A percentile compares a stretch with the other conserved stretches of the same genome.
Evolutionary conservation across 2,797 vertebrate species (phyloP).

Genomic region (Kryptolebias ocellatus): DNA sequence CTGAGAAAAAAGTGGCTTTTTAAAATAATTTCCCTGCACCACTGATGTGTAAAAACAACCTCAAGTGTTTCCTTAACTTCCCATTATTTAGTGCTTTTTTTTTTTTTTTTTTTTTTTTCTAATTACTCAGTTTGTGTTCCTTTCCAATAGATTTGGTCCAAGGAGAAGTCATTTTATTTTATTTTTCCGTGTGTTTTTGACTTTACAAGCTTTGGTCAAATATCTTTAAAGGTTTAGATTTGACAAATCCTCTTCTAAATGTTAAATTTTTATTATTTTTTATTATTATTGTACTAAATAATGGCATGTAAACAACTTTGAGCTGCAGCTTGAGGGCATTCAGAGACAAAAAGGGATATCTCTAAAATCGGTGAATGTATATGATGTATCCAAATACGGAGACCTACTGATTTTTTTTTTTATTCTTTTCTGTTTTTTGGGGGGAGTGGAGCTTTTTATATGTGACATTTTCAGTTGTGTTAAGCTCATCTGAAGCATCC

Average conservation of each 20-base stretch:
- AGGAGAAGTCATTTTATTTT: not conserved
- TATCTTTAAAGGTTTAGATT: not conserved
- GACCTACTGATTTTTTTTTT: conserved; percentile 3
- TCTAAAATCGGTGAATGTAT: conserved; percentile 58
- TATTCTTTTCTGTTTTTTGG: conserved; percentile 9
- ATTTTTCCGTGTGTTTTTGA: not conserved
- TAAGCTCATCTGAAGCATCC: conserved; percentile 8
- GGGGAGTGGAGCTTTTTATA: conserved; percentile 8
- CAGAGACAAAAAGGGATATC: conserved; percentile 21
- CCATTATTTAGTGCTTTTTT: not conserved
- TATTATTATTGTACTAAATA: not conserved
- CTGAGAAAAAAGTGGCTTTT: too few species aligned
- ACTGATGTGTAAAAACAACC: too few species aligned
- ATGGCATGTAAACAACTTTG: conserved; percentile 21
- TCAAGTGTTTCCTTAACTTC: not conserved
- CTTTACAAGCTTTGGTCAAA: not conserved
- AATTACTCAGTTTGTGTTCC: not conserved
- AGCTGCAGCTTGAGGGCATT: conserved; percentile 38
- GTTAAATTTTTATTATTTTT: too few species aligned
- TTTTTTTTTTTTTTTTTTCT: not conserved
- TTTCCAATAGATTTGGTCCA: not conserved
- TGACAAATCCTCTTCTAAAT: too few species aligned
- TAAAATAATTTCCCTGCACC: too few species aligned
- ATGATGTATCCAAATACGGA: conserved; percentile 54
- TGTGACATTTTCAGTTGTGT: not conserved